A percentile compares a stretch with the other conserved stretches of the same genome.
Conservation (phyloP, 2,113 vertebrate species). For the Protobothrops mucrosquamatus region DNA sequence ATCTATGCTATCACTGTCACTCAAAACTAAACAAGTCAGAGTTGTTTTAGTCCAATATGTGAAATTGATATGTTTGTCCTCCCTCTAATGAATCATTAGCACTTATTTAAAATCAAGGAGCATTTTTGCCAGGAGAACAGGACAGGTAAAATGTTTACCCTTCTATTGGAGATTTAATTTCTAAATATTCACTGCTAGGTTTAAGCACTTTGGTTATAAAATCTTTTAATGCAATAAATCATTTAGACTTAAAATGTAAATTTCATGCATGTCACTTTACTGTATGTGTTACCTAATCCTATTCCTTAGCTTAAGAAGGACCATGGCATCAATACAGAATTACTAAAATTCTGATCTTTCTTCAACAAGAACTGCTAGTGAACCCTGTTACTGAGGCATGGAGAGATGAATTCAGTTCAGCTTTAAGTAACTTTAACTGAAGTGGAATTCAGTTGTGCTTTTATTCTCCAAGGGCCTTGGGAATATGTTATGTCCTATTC, state of each 20-base stretch:
- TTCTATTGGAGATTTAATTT: background rate
- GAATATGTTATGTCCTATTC: background rate
- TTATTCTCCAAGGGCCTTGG: too few relatives aligned
- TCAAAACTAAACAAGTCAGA: background rate
- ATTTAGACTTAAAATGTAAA: background rate
- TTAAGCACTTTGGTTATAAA: background rate
- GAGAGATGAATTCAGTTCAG: background rate
- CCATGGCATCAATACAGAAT: too few relatives aligned
- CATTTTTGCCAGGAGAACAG: background rate
- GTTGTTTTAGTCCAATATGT: background rate
- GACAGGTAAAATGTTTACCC: background rate
- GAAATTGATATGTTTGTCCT: background rate
- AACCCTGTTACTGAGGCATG: background rate
- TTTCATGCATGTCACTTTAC: background rate
- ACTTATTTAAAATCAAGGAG: background rate
- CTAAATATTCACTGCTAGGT: background rate
- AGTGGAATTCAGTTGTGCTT: background rate
- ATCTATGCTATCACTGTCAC: background rate
- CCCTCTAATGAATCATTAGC: background rate
- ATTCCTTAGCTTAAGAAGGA: background rate
- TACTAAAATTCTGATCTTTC: background rate
- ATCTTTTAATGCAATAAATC: background rate
- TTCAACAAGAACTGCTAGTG: background rate
- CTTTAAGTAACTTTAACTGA: background rate
- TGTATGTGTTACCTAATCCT: background rate